Base-by-base conservation (phyloP, 2,888 invertebrate genomes). In the Cremastobaeus sp. region DNA sequence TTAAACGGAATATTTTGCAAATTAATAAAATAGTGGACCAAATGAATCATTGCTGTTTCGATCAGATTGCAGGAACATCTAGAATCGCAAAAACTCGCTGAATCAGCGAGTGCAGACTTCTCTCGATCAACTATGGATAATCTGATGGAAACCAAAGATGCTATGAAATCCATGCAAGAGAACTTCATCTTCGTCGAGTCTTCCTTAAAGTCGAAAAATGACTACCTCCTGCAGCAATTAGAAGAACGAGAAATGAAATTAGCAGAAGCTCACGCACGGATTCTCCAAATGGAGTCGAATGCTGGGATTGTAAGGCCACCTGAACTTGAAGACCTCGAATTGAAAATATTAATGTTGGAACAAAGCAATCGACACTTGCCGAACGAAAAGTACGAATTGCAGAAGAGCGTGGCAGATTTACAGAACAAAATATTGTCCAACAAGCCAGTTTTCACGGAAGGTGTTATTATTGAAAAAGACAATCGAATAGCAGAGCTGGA, bases 131-230 rank as follows among this genome's bases (percentile, higher is more conserved):
- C 93, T 12, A 88, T 94, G 78, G 91, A 92, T 80, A 90, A 93
- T 78, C 89, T 95, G 52, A 93, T 94, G 83, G 94, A 95, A 72
- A 94, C 94, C 5, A 92, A 92, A 81, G 92, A 93, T 77, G 93
- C 94, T 85, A 93, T 95, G 93, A 91, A 91, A 78, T 90, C 92
- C 80, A 93, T 95, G 93, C 95, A 95, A 87, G 92, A 93, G 81
- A 93, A 93, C 85, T 94, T 95, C 84, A 89, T 93, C 35, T 88
- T 90, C 8, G 90, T 92, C 84, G 94, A 95, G 88, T 88, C 89
- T 45, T 91, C 92, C 71, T 92, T 94, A 90, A 93, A 92, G 82
- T 90, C 91, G 14, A 93, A 94, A 84, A 92, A 91, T 78, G 88
- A 89, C 28, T 89, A 88, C 78, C 86, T 93, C 37, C 81, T 90